Evolutionary conservation across 2,888 invertebrate species (phyloP).

Genomic region (Odontothrips loti): DNA sequence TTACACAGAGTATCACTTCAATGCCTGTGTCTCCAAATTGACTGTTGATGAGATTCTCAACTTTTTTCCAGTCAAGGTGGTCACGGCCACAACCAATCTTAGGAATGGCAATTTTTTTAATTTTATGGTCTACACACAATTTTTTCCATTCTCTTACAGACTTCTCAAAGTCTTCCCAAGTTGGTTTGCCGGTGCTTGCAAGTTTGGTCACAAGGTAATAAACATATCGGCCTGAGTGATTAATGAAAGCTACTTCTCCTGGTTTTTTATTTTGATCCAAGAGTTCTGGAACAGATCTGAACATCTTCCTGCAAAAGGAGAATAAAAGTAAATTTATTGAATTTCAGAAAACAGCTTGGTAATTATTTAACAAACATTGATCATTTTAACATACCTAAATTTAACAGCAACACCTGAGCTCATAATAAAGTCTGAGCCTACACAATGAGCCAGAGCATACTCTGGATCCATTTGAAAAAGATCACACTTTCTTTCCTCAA

Average conservation of each 20-base stretch:
- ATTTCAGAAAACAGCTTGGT: background rate
- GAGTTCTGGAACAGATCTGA: conserved; percentile 45
- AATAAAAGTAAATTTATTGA: background rate
- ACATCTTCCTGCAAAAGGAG: conserved; percentile 42
- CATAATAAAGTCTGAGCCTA: conserved; percentile 56
- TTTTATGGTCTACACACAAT: conserved; percentile 49
- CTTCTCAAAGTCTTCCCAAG: conserved; percentile 40
- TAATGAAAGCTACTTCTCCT: conserved; percentile 52
- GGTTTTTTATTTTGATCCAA: conserved; percentile 44
- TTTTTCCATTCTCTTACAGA: conserved; percentile 46
- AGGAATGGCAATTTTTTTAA: conserved; percentile 58
- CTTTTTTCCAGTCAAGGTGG: conserved; percentile 57
- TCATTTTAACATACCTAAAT: conserved; percentile 44
- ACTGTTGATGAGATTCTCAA: conserved; percentile 51
- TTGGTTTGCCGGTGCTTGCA: conserved; percentile 52
- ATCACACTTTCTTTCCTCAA: conserved; percentile 50
- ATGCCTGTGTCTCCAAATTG: conserved; percentile 52
- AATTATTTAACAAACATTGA: background rate
- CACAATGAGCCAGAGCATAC: conserved; percentile 55
- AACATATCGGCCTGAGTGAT: conserved; percentile 48
- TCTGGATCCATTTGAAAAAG: conserved; percentile 52
- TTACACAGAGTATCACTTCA: conserved; percentile 53
- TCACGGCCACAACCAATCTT: conserved; percentile 65
- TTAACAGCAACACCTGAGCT: conserved; percentile 55
- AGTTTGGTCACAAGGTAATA: conserved; percentile 61